A percentile compares a stretch with the other conserved stretches of the same genome.
Evolutionary conservation across 2,113 vertebrate species (phyloP).

Genomic region (Paracanthobrama guichenoti): DNA sequence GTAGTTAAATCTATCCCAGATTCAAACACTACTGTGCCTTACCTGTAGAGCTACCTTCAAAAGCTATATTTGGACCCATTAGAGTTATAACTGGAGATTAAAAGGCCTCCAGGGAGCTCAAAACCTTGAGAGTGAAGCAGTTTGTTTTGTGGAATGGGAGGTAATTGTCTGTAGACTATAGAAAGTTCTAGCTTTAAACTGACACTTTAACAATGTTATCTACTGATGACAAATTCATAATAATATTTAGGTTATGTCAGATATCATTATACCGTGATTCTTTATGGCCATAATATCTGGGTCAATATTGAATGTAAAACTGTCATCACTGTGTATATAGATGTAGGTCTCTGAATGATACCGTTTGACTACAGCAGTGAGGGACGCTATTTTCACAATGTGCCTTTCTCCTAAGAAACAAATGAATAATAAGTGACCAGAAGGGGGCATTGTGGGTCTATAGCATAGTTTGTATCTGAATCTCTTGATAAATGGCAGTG

Average conservation of each 20-base stretch:
- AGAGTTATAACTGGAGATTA: neutral
- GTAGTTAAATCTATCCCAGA: neutral
- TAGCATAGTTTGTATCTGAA: neutral
- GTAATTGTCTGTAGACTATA: neutral
- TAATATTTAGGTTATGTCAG: neutral
- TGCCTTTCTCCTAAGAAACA: neutral
- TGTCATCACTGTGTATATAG: constrained; percentile 1
- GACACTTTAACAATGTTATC: neutral
- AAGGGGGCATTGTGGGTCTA: constrained; percentile 50
- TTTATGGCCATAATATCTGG: neutral
- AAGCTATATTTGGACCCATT: neutral
- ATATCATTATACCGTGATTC: neutral
- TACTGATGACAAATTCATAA: neutral
- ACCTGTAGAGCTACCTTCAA: neutral
- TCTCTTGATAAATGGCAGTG: constrained; percentile 44
- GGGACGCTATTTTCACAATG: neutral
- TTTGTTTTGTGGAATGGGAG: neutral
- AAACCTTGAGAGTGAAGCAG: neutral
- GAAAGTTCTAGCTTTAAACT: constrained; percentile 1
- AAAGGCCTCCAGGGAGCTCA: neutral
- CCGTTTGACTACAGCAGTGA: neutral
- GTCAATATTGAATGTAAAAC: neutral
- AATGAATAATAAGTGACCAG: neutral
- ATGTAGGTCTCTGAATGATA: neutral
- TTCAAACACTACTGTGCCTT: neutral